These are phyloP conservation scores for Drosophila mayri DNA, from an alignment of 1,140 invertebrate genomes.

Conservation along the genomic window DNA sequence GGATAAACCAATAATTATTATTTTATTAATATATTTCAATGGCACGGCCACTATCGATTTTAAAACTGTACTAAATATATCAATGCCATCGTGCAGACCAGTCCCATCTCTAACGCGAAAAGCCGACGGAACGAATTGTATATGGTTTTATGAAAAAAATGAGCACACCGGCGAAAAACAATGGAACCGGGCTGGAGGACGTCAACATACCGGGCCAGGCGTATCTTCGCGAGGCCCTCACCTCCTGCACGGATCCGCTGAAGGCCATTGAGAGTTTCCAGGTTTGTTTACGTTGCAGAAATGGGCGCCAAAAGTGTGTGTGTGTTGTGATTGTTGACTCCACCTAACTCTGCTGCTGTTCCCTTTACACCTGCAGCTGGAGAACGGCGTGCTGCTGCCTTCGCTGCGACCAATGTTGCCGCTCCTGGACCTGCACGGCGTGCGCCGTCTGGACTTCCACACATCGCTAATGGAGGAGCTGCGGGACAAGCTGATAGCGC, in stretches of 20 bases:
- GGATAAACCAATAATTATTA: too few relatives aligned
- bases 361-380: constrained; percentile 86
- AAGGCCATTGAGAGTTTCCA: constrained; percentile 99
- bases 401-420: constrained; percentile 97
- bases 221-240: constrained; percentile 95
- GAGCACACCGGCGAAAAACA: constrained; percentile 73
- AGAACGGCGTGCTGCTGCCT: constrained; percentile 97
- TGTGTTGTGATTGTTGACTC: constrained; percentile 7
- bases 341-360: background rate
- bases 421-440: constrained; percentile 96
- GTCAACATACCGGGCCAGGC: constrained; percentile 96
- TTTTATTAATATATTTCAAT: too few relatives aligned
- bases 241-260: constrained; percentile 97
- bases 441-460: constrained; percentile 96
- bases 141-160: constrained; percentile 43
- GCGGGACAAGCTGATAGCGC: constrained; percentile 93
- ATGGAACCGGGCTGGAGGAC: constrained; percentile 90
- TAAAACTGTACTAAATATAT: background rate
- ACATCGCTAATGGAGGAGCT: constrained; percentile 97
- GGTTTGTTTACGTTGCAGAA: constrained; percentile 85
- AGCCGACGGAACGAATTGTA: constrained; percentile 19
- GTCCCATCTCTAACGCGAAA: constrained; percentile 10
- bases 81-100: too few relatives aligned
- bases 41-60: background rate
- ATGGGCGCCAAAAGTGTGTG: constrained; percentile 50